Conservation (phyloP, 2,888 invertebrate genomes). For the Nomada lathburiana region DNA sequence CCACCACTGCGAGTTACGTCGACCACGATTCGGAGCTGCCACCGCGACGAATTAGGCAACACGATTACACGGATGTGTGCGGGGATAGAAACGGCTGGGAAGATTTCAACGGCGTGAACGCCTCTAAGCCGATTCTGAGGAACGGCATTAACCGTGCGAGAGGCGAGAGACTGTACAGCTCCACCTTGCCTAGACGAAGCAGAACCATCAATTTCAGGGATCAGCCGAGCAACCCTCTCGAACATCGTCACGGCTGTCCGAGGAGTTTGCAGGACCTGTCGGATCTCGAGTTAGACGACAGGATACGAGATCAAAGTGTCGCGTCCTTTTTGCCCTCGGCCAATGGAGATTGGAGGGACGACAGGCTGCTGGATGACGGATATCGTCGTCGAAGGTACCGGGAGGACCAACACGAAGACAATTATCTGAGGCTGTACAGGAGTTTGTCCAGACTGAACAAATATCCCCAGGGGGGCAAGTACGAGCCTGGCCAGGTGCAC, state of each 20-base stretch:
- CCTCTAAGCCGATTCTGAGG: constrained; percentile 60
- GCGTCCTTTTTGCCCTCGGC: constrained; percentile 20
- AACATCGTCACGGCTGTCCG: constrained; percentile 69
- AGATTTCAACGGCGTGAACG: constrained; percentile 20
- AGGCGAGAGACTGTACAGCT: constrained; percentile 70
- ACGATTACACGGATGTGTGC: constrained; percentile 40
- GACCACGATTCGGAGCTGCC: constrained; percentile 28
- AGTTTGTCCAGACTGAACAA: constrained; percentile 75
- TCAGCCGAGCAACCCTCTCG: constrained; percentile 50
- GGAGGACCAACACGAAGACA: constrained; percentile 69
- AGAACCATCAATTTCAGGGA: constrained; percentile 72
- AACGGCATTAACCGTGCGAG: constrained; percentile 53
- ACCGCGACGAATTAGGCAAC: constrained; percentile 26
- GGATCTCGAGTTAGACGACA: constrained; percentile 78
- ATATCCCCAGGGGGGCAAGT: constrained; percentile 69
- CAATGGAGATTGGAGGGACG: constrained; percentile 19
- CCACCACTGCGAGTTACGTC: constrained; percentile 29
- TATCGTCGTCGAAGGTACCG: constrained; percentile 43
- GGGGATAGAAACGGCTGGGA: constrained; percentile 31
- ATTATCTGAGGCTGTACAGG: constrained; percentile 75
- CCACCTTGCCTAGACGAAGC: constrained; percentile 76
- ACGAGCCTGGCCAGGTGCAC: constrained; percentile 81
- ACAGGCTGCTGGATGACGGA: constrained; percentile 35
- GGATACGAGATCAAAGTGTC: constrained; percentile 1
- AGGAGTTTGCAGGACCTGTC: constrained; percentile 81